Evolutionary conservation across 2,888 invertebrate genomes (phyloP).

Genomic region (Melipona beecheii): DNA sequence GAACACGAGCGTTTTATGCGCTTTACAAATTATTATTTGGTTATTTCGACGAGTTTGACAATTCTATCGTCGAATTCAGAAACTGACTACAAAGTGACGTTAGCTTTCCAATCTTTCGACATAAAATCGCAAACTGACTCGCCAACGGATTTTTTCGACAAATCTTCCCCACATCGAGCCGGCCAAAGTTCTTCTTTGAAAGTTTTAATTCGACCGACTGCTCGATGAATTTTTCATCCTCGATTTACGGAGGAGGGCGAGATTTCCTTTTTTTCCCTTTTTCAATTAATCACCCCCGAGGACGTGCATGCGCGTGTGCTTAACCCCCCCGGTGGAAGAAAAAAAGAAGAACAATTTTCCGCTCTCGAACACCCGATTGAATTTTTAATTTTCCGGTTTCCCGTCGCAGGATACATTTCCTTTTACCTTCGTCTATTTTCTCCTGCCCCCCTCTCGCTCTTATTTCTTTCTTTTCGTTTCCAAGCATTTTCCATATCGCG

Average conservation of each 20-base stretch:
- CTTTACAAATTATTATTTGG: no score
- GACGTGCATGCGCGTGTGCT: slow-evolving; percentile 1
- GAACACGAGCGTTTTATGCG: no score
- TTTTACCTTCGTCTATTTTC: neutral
- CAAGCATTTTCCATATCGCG: neutral
- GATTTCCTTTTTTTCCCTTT: neutral
- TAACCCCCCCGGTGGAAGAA: neutral
- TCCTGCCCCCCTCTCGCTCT: neutral
- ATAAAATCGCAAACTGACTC: neutral
- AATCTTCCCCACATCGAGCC: neutral
- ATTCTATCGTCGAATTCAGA: no score
- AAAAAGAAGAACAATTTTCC: slow-evolving; percentile 22
- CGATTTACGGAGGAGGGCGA: slow-evolving; percentile 13
- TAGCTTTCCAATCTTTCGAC: slow-evolving; percentile 5
- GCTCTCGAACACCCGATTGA: slow-evolving; percentile 14
- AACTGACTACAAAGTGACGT: neutral
- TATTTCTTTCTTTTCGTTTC: neutral
- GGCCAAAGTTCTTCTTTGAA: slow-evolving; percentile 5
- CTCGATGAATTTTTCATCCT: slow-evolving; percentile 33
- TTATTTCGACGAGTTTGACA: no score
- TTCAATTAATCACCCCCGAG: slow-evolving; percentile 28
- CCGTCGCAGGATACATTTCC: neutral
- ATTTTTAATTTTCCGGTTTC: slow-evolving; percentile 42
- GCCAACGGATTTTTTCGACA: neutral
- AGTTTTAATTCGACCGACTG: slow-evolving; percentile 16